phyloP scores from a whole-genome alignment of 2,797 vertebrate genomes.

The Anas bahamensis region DNA sequence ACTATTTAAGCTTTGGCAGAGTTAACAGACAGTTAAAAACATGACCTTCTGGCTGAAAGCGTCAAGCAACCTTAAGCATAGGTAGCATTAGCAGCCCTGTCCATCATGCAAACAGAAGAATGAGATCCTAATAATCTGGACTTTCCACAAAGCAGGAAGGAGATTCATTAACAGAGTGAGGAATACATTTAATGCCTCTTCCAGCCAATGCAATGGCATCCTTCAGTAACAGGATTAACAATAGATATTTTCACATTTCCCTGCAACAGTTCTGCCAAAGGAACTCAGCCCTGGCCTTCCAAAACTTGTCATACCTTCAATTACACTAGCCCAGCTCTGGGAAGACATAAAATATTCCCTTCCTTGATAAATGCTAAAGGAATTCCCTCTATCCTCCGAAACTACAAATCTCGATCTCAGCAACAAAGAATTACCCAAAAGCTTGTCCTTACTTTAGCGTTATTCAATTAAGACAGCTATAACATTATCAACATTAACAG shows the following conservation, averaged over 20 bases:
- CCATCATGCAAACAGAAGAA: background rate
- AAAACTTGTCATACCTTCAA: background rate
- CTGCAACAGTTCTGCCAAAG: slow-evolving; percentile 13
- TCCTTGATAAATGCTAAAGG: background rate
- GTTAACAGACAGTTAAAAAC: slow-evolving; percentile 3
- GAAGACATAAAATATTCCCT: background rate
- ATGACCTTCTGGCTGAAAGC: background rate
- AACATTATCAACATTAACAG: background rate
- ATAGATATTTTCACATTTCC: slow-evolving; percentile 1
- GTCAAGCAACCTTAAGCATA: slow-evolving; percentile 22
- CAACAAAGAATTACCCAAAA: background rate
- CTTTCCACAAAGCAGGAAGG: background rate
- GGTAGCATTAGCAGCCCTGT: slow-evolving; percentile 1
- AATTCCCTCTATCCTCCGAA: background rate
- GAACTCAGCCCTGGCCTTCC: background rate
- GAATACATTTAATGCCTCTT: background rate
- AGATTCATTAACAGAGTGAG: background rate
- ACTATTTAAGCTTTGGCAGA: slow-evolving; percentile 34
- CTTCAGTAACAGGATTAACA: slow-evolving; percentile 4
- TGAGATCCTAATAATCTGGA: background rate
- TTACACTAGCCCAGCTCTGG: background rate
- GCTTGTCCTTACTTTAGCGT: background rate
- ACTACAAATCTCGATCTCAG: background rate
- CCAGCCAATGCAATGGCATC: background rate
- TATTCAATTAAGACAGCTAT: background rate